phyloP scores from a whole-genome alignment of 2,888 invertebrate genomes.

The Aelia acuminata region DNA sequence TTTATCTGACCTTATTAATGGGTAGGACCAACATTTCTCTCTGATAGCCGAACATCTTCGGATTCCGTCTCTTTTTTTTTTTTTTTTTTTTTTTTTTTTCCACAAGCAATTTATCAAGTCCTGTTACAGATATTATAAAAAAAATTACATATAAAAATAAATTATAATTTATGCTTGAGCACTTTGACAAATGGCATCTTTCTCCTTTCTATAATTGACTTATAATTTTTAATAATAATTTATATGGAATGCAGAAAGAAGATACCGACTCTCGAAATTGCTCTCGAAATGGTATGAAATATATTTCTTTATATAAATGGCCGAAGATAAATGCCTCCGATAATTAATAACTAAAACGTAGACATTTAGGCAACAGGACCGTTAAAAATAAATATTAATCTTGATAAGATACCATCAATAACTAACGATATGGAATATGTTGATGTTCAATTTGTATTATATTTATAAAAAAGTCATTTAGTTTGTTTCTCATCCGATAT shows the following conservation, averaged over 20 bases:
- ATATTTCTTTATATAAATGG: neutral
- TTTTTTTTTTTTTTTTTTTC: slow-evolving; percentile 9
- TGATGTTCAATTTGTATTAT: neutral
- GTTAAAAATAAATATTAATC: neutral
- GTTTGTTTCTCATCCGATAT: no score
- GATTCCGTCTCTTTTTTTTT: slow-evolving; percentile 9
- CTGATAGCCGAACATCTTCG: neutral
- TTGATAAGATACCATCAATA: neutral
- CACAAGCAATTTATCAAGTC: slow-evolving; percentile 6
- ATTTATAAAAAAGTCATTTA: no score
- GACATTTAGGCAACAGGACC: neutral
- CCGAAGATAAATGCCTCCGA: neutral
- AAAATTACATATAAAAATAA: neutral
- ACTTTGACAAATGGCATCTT: neutral
- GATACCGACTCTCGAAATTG: neutral
- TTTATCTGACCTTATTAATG: slow-evolving; percentile 39
- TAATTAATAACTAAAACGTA: neutral
- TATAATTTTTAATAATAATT: slow-evolving; percentile 10
- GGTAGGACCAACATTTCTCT: neutral
- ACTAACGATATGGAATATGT: neutral
- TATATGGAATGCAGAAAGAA: slow-evolving; percentile 25
- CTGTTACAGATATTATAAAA: slow-evolving; percentile 26
- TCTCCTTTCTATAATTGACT: slow-evolving; percentile 19
- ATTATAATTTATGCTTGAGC: slow-evolving; percentile 18
- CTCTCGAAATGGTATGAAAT: neutral